Base-by-base conservation (phyloP, 53 echinoderm and acorn worm species). In the Holothuria scabra region DNA sequence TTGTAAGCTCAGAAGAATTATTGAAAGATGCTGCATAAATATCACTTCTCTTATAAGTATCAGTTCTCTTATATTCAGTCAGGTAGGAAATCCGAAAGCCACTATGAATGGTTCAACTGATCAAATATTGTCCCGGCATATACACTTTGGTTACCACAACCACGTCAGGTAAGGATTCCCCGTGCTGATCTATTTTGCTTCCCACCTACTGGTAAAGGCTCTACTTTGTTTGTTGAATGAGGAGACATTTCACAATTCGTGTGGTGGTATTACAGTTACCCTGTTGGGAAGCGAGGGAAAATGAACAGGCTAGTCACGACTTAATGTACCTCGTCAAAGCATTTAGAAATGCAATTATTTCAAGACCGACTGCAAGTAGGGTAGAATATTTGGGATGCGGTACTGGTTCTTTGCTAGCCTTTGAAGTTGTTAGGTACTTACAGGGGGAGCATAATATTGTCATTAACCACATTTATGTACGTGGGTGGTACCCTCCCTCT, bases 161-260 rank as follows among this genome's bases (percentile, higher is more conserved):
- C 84, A 1, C 38, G 71, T n/a, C 71, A 59, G 10, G 26, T 88
- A 2, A 18, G 23, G 16, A 64, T 81, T 1, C 44, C 88, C 18
- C 48, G 26, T 46, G 76, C 83, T 4, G 82, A 83, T 28, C 56
- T 92, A 9, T 86, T 92, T 4, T 92, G 92, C 52, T 92, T 92
- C n/a, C 92, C 92, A 13, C 86, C 89, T 16, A 92, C 76, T 30
- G 92, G 92, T 16, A 89, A 86, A 55, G 92, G 92, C n/a, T 79
- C 84, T 5, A 89, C 92, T 9, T 9, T 84, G 38, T 92, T 83
- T 65, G 56, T 67, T 7, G 59, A 52, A 19, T 89, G 89, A 89
- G 67, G 81, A 25, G 41, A 66, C 9, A 75, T 41, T 12, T 59
- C 69, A 18, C 61, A 64, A 68, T 92, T 16, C 89, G 89, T 37